A percentile compares a stretch with the other conserved stretches of the same genome.
Conservation (phyloP, 2,888 invertebrate species). For the Epicampocera succincta region DNA sequence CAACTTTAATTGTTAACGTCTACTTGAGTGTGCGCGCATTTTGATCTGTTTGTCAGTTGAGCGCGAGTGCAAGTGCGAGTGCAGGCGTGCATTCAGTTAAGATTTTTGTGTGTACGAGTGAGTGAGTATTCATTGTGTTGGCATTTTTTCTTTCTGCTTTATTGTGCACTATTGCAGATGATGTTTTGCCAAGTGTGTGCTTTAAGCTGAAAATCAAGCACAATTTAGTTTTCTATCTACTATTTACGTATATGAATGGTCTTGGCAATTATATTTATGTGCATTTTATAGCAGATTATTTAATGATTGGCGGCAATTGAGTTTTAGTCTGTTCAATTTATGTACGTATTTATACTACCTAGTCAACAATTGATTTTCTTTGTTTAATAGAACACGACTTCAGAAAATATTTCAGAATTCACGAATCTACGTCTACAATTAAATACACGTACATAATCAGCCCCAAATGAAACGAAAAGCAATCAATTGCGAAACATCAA, state of each 20-base stretch:
- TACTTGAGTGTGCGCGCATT: constrained; percentile 65
- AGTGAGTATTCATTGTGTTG: constrained; percentile 12
- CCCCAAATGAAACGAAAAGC: too few species aligned
- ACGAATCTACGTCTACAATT: too few species aligned
- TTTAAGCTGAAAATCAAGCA: too few species aligned
- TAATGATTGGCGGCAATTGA: constrained; percentile 57
- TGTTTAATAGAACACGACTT: constrained; percentile 40
- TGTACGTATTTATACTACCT: constrained; percentile 13
- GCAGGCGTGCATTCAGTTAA: constrained; percentile 42
- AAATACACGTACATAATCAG: too few species aligned
- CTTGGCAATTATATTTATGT: constrained; percentile 15
- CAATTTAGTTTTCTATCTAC: background rate
- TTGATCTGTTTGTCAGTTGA: constrained; percentile 54
- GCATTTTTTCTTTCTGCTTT: background rate
- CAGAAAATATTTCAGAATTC: background rate
- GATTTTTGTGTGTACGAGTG: constrained; percentile 13
- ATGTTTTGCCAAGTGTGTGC: too few species aligned
- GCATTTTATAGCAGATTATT: constrained; percentile 37
- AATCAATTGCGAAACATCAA: too few species aligned
- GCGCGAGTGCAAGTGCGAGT: constrained; percentile 24
- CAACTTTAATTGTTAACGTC: constrained; percentile 39
- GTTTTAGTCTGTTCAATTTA: constrained; percentile 53
- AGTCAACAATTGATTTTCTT: constrained; percentile 67
- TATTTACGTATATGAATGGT: background rate
- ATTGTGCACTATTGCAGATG: background rate